Evolutionary conservation across 1,140 invertebrate species (phyloP).

Genomic region (Zaprionus ghesquierei): DNA sequence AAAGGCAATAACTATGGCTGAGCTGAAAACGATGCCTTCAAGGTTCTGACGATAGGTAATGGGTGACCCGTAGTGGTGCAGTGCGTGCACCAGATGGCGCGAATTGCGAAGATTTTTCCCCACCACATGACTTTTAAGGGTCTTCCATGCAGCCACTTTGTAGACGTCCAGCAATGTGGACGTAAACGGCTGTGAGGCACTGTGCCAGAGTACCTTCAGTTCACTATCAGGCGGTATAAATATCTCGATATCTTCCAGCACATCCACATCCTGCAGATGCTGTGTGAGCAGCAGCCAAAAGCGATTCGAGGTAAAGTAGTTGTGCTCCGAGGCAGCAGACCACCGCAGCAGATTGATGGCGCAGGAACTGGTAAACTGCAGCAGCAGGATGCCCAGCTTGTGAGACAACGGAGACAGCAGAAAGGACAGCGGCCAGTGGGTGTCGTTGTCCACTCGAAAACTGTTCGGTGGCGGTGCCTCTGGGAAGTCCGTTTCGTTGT

Average conservation of each 20-base stretch:
- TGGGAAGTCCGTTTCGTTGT: slow-evolving; percentile 31
- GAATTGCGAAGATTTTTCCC: slow-evolving; percentile 29
- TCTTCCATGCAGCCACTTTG: slow-evolving; percentile 62
- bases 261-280: slow-evolving; percentile 34
- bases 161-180: slow-evolving; percentile 62
- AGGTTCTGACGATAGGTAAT: slow-evolving; percentile 72
- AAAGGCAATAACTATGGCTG: slow-evolving; percentile 77
- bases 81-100: slow-evolving; percentile 41
- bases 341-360: slow-evolving; percentile 68
- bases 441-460: slow-evolving; percentile 55
- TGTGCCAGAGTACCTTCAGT: slow-evolving; percentile 47
- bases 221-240: slow-evolving; percentile 75
- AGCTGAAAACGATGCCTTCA: slow-evolving; percentile 71
- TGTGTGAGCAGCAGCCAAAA: slow-evolving; percentile 68
- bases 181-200: slow-evolving; percentile 6
- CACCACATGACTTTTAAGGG: slow-evolving; percentile 41
- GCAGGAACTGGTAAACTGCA: slow-evolving; percentile 54
- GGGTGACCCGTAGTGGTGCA: slow-evolving; percentile 63
- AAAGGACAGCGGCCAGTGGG: slow-evolving; percentile 57
- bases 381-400: slow-evolving; percentile 67
- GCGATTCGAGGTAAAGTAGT: slow-evolving; percentile 76
- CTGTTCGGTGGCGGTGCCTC: slow-evolving; percentile 56
- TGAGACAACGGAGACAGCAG: slow-evolving; percentile 38
- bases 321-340: slow-evolving; percentile 69
- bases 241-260: slow-evolving; percentile 64